A percentile compares a stretch with the other conserved stretches of the same genome.
Conservation (phyloP, 92 coral and sea anemone genomes). For the Palythoa grandiflora region DNA sequence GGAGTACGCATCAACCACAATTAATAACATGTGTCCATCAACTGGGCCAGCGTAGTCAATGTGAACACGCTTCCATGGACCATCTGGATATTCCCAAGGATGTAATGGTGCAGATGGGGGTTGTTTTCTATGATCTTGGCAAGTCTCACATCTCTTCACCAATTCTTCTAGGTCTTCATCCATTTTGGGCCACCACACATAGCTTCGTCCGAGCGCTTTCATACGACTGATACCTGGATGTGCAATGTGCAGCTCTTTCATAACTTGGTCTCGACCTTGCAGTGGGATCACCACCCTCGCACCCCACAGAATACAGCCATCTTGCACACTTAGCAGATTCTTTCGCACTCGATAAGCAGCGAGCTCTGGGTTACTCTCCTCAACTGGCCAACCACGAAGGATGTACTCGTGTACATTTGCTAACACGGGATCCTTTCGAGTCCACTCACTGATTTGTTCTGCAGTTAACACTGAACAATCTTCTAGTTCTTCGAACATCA, state of each 20-base stretch:
- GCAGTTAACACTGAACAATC: not conserved
- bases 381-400: not conserved
- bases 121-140: no score
- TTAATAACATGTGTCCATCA: no score
- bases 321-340: not conserved
- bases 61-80: no score
- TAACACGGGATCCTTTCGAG: not conserved
- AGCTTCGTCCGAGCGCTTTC: no score
- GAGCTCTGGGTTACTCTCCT: conserved; percentile 1
- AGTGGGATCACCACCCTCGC: conserved; percentile 5
- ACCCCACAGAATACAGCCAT: not conserved
- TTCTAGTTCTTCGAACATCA: no score
- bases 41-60: no score
- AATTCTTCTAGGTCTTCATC: not conserved
- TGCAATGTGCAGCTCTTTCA: conserved; percentile 24
- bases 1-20: no score
- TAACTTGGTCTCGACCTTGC: conserved; percentile 42
- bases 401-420: no score
- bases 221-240: conserved; percentile 39
- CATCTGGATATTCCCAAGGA: no score
- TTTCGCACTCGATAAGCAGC: not conserved
- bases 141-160: no score
- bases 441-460: not conserved
- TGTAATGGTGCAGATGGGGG: no score
- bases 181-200: conserved; percentile 5